Conservation (phyloP, 2,888 invertebrate genomes). For the Nomada flava region DNA sequence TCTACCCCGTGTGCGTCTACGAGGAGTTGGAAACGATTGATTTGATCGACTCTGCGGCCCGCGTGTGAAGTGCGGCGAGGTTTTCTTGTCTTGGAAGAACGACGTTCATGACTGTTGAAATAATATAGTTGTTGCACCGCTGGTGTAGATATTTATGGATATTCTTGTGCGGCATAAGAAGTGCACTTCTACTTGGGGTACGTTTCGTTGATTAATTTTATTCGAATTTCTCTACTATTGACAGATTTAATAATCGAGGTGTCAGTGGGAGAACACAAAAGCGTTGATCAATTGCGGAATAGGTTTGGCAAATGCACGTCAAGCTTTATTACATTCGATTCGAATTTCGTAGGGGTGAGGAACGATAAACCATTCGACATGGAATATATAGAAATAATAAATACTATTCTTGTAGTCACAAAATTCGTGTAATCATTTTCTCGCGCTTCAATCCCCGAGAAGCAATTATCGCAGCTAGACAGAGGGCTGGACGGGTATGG, state of each 20-base stretch:
- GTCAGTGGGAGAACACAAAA: no score
- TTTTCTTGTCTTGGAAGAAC: not conserved
- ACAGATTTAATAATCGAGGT: no score
- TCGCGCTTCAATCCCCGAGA: not conserved
- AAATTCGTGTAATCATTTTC: not conserved
- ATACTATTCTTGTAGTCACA: no score
- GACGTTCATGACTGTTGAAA: not conserved
- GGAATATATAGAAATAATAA: no score
- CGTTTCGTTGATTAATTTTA: no score
- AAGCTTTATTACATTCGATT: not conserved
- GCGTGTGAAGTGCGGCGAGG: not conserved
- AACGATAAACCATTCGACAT: no score
- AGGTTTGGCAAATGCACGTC: no score
- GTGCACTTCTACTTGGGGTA: no score
- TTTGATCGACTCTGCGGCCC: not conserved
- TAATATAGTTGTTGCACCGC: not conserved
- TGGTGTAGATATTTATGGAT: not conserved
- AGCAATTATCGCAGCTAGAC: not conserved
- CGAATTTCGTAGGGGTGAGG: not conserved
- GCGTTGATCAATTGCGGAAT: no score
- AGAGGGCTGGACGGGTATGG: not conserved
- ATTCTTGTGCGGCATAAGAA: not conserved
- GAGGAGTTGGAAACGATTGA: not conserved
- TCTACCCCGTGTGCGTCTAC: not conserved
- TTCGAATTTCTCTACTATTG: no score